A percentile compares a stretch with the other conserved stretches of the same genome.
These are phyloP conservation scores for Oxyruncus cristatus DNA, from an alignment of 2,113 vertebrate genomes.

Conservation along the genomic window DNA sequence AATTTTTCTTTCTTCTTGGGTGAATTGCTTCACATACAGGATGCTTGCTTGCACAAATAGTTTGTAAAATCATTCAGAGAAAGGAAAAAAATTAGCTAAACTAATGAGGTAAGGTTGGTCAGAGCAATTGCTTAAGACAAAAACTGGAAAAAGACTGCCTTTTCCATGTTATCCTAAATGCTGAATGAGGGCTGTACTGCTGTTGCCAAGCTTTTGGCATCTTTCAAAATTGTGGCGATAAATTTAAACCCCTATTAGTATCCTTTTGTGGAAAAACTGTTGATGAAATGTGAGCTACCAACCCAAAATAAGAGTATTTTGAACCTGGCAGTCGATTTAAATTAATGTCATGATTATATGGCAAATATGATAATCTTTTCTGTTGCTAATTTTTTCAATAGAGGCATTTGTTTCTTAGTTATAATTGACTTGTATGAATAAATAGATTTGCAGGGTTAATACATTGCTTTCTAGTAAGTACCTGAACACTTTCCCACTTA, in stretches of 20 bases:
- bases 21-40: background rate
- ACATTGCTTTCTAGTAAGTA: background rate
- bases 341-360: background rate
- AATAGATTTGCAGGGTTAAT: background rate
- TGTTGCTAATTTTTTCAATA: background rate
- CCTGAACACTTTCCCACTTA: background rate
- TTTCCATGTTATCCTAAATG: background rate
- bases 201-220: background rate
- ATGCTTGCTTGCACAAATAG: background rate
- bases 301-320: background rate
- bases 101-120: background rate
- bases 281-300: slow-evolving; percentile 19
- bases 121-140: background rate
- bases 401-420: background rate
- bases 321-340: background rate
- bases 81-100: background rate
- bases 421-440: background rate
- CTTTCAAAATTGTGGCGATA: slow-evolving; percentile 19
- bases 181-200: background rate
- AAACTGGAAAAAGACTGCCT: background rate
- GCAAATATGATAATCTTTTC: background rate
- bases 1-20: background rate
- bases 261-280: background rate
- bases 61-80: background rate
- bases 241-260: background rate